Evolutionary conservation across 1,140 invertebrate genomes (phyloP), one percentile per base, ranked within the genome.

Genomic region (Caligus rogercresseyi): DNA sequence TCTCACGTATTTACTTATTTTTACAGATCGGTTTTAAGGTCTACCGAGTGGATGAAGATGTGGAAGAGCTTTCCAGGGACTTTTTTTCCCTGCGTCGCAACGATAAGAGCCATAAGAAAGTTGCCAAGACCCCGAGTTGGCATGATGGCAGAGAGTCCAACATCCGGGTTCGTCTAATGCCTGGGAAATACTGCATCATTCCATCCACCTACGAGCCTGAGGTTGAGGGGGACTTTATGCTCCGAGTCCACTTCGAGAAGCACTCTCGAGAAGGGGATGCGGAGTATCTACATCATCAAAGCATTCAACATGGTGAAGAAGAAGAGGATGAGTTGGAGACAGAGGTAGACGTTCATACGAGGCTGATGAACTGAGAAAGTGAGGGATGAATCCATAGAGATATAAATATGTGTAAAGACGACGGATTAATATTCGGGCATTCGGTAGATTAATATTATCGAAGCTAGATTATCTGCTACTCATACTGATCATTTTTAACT

Each of bases 161-260:
- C 31, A 55, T 63, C 2, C 18, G 61, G 16, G 52, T 63, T 2
- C 18, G 61, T 18, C 53, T 63, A 3, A 16, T 54, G 11, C 51
- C 21, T 1, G 61, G 61, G 15, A 63, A 55, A 63, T 63, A 63
- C 24, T 63, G 61, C 52, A 63, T 63, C 1, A 55, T 63, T 63
- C 61, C 61, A 3, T 56, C 43, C 23, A 63, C 61, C 18, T 63
- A 21, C 24, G n/a, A 23, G 14, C 52, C 61, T 3, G 61, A 55
- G 15, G 13, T 16, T 19, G 61, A 63, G 20, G 61, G 61, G n/a
- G 61, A 63, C 21, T 63, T 63, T 53, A 63, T 63, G 4, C 61
- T 63, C 20, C 21, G 61, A 25, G 53, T 63, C 25, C 61, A 63
- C 20, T 53, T 63, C 25, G 61, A 63, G 57, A 19, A 24, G 18